Percentiles rank a stretch among this genome's conserved stretches.
Conservation (phyloP, 2,113 vertebrate genomes). For the Columba livia region DNA sequence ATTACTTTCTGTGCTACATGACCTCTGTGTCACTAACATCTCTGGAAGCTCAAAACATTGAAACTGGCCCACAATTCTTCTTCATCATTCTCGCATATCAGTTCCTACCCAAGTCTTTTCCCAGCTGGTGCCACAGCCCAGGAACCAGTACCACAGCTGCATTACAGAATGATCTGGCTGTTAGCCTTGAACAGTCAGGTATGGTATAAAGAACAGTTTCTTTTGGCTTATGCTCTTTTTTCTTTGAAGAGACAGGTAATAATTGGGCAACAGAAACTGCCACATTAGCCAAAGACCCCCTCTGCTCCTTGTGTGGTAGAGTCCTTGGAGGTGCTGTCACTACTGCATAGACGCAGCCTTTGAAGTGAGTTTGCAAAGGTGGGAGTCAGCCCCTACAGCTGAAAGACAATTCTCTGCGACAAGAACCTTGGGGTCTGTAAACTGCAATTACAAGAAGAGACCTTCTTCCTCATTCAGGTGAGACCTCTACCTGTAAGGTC, state of each 20-base stretch:
- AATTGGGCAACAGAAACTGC: not conserved
- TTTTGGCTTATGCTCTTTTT: not conserved
- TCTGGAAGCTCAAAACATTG: not conserved
- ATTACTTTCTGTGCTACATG: not conserved
- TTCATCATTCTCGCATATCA: rapidly evolving
- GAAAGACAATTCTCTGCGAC: not conserved
- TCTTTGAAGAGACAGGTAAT: not conserved
- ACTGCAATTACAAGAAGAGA: constrained; percentile 22
- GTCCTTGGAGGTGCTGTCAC: not conserved
- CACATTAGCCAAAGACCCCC: not conserved
- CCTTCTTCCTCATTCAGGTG: not conserved
- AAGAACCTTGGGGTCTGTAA: constrained; percentile 3
- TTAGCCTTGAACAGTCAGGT: not conserved
- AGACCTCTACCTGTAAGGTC: constrained; percentile 27
- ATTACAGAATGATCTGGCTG: not conserved
- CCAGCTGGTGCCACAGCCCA: not conserved
- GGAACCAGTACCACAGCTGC: not conserved
- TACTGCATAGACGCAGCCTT: not conserved
- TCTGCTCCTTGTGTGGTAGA: not conserved
- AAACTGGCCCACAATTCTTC: not conserved
- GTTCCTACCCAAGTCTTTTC: not conserved
- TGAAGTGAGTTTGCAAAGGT: not conserved
- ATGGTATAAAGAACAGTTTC: not conserved
- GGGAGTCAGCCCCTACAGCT: not conserved
- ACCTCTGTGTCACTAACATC: not conserved